These are phyloP conservation scores for Teleogryllus oceanicus DNA, from an alignment of 2,888 invertebrate genomes.

Conservation along the genomic window DNA sequence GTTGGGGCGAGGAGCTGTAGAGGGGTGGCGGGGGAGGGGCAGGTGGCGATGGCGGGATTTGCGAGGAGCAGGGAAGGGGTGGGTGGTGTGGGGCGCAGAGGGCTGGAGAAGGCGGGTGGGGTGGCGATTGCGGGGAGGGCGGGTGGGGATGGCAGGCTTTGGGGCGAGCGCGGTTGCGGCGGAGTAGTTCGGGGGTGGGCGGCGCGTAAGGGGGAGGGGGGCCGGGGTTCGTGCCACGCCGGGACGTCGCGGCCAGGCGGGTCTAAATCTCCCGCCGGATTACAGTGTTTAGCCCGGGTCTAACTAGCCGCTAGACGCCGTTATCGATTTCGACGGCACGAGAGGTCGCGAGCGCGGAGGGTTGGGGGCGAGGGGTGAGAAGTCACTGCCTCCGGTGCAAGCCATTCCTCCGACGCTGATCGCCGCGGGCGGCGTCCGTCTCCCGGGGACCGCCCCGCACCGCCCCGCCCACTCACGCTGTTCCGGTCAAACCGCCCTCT, in stretches of 20 bases:
- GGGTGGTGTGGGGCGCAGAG: background rate
- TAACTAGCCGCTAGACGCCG: slow-evolving; percentile 9
- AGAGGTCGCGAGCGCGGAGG: background rate
- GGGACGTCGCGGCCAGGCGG: background rate
- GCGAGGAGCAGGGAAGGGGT: background rate
- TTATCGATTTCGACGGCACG: background rate
- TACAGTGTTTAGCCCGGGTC: slow-evolving; percentile 7
- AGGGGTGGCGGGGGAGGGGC: background rate
- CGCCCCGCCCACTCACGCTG: no score
- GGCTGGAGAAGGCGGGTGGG: background rate
- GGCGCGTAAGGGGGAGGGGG: background rate
- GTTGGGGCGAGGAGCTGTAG: background rate
- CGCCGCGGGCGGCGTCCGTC: background rate
- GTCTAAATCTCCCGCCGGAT: slow-evolving; percentile 18
- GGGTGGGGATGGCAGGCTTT: background rate
- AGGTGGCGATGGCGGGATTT: background rate
- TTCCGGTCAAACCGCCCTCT: no score
- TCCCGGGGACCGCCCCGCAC: no score
- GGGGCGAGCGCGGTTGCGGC: background rate
- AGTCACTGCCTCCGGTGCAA: no score
- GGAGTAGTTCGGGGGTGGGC: background rate
- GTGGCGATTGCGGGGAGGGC: background rate
- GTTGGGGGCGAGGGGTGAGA: background rate
- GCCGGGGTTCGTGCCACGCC: background rate
- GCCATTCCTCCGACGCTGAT: background rate